Evolutionary conservation across 1,140 invertebrate species (phyloP).

Genomic region (Drosophila subpulchrella): DNA sequence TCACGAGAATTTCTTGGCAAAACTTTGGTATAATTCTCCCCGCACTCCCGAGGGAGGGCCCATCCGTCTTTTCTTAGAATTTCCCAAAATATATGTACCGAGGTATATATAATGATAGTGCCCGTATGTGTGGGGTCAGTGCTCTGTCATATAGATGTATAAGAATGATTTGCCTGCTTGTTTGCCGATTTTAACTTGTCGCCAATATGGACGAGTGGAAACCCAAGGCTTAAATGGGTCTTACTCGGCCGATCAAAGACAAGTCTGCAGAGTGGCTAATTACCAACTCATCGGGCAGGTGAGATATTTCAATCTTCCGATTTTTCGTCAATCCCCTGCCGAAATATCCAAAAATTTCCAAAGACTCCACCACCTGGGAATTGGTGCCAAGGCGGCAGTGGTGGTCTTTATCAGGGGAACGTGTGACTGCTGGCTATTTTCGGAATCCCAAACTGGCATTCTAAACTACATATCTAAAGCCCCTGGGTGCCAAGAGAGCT

Average conservation of each 20-base stretch:
- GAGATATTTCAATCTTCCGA: not conserved
- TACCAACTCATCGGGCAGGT: constrained; percentile 17
- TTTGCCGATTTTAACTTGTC: constrained; percentile 28
- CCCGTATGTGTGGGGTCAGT: constrained; percentile 60
- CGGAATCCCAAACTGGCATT: constrained; percentile 15
- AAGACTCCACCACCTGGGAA: not conserved
- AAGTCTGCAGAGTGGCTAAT: constrained; percentile 8
- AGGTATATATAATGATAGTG: constrained; percentile 15
- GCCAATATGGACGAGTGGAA: constrained; percentile 9
- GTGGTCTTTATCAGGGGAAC: constrained; percentile 35
- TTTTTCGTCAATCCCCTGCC: constrained; percentile 17
- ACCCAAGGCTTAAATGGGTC: constrained; percentile 1
- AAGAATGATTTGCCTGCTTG: constrained; percentile 19
- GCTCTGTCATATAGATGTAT: constrained; percentile 24
- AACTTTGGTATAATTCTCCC: constrained; percentile 5
- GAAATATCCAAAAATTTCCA: constrained; percentile 18
- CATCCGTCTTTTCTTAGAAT: constrained; percentile 40
- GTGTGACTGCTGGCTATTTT: constrained; percentile 46
- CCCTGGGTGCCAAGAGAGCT: not conserved
- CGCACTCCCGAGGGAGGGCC: constrained; percentile 22
- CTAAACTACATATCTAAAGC: constrained; percentile 28
- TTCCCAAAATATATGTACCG: constrained; percentile 21
- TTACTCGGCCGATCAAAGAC: constrained; percentile 5
- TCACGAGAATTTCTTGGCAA: constrained; percentile 74
- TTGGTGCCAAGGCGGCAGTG: constrained; percentile 28